A percentile compares a stretch with the other conserved stretches of the same genome.
These are phyloP conservation scores for Cephus sareptanus DNA, from an alignment of 2,888 invertebrate species.

Conservation along the genomic window DNA sequence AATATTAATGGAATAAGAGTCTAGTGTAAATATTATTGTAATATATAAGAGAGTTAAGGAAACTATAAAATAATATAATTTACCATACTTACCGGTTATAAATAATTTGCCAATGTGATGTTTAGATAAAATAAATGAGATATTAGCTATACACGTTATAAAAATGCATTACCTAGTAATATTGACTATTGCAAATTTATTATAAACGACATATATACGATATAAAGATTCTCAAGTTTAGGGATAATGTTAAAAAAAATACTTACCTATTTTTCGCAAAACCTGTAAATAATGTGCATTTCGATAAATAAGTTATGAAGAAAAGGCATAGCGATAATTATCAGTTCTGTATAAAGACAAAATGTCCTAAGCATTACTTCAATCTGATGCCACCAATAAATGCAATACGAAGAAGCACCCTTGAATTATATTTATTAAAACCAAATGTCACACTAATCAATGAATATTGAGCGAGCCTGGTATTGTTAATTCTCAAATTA, in stretches of 20 bases:
- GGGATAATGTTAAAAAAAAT: slow-evolving; percentile 17
- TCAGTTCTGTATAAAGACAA: neutral
- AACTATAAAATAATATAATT: slow-evolving; percentile 29
- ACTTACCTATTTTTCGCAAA: slow-evolving; percentile 19
- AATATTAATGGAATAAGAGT: slow-evolving; percentile 8
- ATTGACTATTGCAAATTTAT: slow-evolving; percentile 23
- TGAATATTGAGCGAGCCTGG: neutral
- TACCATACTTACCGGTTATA: slow-evolving; percentile 35
- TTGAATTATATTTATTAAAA: neutral
- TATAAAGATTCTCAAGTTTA: slow-evolving; percentile 18
- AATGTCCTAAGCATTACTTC: neutral
- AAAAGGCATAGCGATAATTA: neutral
- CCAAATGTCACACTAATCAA: neutral
- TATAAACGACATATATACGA: neutral
- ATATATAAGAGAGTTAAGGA: slow-evolving; percentile 30
- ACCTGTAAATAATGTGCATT: slow-evolving; percentile 45
- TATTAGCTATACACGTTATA: slow-evolving; percentile 16
- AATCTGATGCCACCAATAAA: neutral
- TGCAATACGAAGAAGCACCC: neutral
- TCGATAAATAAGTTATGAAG: slow-evolving; percentile 32
- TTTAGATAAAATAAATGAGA: slow-evolving; percentile 46
- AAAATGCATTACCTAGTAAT: slow-evolving; percentile 27
- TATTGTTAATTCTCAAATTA: neutral
- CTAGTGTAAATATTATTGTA: slow-evolving; percentile 18
- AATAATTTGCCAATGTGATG: slow-evolving; percentile 57